Conservation (phyloP, 2,888 invertebrate species). For the Scrobipalpa costella region DNA sequence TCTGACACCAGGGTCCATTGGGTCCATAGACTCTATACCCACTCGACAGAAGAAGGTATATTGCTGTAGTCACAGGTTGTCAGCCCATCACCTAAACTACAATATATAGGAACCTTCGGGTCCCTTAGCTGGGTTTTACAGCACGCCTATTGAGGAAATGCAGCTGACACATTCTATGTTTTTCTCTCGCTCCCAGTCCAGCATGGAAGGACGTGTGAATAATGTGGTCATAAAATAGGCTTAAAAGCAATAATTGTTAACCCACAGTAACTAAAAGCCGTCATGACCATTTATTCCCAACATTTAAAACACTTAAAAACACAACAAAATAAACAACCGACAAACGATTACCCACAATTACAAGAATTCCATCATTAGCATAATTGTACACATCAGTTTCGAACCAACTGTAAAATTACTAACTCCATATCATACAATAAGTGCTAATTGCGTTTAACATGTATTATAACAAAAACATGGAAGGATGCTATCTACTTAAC, state of each 20-base stretch:
- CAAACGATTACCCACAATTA: slow-evolving; percentile 45
- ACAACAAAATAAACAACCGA: slow-evolving; percentile 27
- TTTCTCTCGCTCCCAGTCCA: no score
- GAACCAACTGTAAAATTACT: slow-evolving; percentile 58
- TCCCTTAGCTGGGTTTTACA: no score
- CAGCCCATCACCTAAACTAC: no score
- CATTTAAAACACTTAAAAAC: slow-evolving; percentile 8
- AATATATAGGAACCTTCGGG: no score
- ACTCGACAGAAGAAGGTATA: no score
- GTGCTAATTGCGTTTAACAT: slow-evolving; percentile 61
- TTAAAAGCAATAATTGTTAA: neutral
- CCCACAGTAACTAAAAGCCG: neutral
- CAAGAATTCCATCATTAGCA: slow-evolving; percentile 51
- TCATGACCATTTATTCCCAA: neutral
- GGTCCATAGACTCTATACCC: no score
- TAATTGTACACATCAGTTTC: slow-evolving; percentile 55
- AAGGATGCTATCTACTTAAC: slow-evolving; percentile 71
- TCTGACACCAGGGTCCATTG: no score
- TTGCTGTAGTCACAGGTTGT: no score
- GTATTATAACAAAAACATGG: slow-evolving; percentile 54
- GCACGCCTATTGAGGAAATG: no score
- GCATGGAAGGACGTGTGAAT: no score
- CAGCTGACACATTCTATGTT: no score
- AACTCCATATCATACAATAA: slow-evolving; percentile 47
- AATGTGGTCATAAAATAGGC: no score